Base-by-base conservation (phyloP, 2,888 invertebrate species). In the Ischnus inquisitorius region DNA sequence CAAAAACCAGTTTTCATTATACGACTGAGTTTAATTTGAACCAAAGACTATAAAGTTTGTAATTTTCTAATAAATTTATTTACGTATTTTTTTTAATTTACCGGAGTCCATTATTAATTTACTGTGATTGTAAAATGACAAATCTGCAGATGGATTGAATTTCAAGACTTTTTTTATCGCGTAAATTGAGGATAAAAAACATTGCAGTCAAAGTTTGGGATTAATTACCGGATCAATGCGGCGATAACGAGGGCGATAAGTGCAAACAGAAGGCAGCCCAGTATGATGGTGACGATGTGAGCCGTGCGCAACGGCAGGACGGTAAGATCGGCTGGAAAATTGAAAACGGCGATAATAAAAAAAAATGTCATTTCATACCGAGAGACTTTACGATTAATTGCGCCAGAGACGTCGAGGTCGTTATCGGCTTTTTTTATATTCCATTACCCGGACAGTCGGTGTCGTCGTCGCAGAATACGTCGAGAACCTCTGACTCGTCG, bases 231-330 rank as follows among this genome's bases (percentile, higher is more conserved):
- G 75, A 94, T 88, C 34, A 94, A 86, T 10, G 92, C 90, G 19
- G 90, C 92, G 34, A 90, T 88, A 43, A 92, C 89, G 79, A 94
- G 90, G 46, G 91, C 84, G 67, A 92, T 85, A 19, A 93, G 85
- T 62, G 91, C 93, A 79, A 94, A 89, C 25, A 94, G 85, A 54
- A 94, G 86, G 25, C 93, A 93, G 48, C 92, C 92, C 77, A 93
- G 87, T 78, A 93, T 91, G 80, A 94, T 92, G 67, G 92, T 90
- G 86, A 94, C 88, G 88, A 94, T 93, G 88, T 94, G 94, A 51
- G 92, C 92, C 22, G 93, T 90, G 77, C 91, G 92, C 81, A 94
- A 89, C 25, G 90, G 87, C 39, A 92, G 87, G 65, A 88, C 91
- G 62, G 87, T 85, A 72, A 87, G 83, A 71, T 88, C 87, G 74